Evolutionary conservation across 1,140 invertebrate species (phyloP), one percentile per base, ranked within the genome.

Genomic region (Procambarus virginalis): DNA sequence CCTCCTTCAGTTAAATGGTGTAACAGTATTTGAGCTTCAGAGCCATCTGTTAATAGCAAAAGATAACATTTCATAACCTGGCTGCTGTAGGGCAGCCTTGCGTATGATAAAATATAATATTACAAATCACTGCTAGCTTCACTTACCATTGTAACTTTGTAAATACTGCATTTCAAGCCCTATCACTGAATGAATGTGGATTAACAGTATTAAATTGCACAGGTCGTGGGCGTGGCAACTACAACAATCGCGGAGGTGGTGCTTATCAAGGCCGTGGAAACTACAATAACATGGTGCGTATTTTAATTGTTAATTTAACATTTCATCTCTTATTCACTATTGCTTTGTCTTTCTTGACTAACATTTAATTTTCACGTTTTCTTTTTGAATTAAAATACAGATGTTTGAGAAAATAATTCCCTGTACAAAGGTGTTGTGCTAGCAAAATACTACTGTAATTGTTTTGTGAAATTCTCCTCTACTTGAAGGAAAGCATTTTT

Each of bases 251-350:
- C 51, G 89, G 89, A 45, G 89, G 83, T 86, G 89, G 77, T 73
- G 83, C 76, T 60, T 85, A 86, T 83, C 84, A 90, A 49, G 83
- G 89, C 22, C 83, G 89, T 70, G 89, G 89, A 22, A 90, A 90
- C 89, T 90, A 90, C 78, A 90, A 90, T 76, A 90, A 90, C 60
- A 85, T 90, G 89, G 89, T 90, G 60, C 68, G 89, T 86, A n/a
- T 85, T 60, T 20, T 84, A 75, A 14, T 73, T n/a, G 58, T 68
- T 45, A 22, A 64, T 64, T 77, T 20, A 12, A 49, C 48, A 20
- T 45, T n/a, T 64, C 45, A 68, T 86, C 58, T 79, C 22, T 86
- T 64, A 22, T 34, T 34, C 49, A 48, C 17, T 64, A 14, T 2
- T 3, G 22, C 34, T 34, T 22, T 73, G n/a, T 10, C 68, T 34